These are phyloP conservation scores for Sebastolobus altivelis DNA, from an alignment of 2,797 vertebrate species.

Conservation along the genomic window DNA sequence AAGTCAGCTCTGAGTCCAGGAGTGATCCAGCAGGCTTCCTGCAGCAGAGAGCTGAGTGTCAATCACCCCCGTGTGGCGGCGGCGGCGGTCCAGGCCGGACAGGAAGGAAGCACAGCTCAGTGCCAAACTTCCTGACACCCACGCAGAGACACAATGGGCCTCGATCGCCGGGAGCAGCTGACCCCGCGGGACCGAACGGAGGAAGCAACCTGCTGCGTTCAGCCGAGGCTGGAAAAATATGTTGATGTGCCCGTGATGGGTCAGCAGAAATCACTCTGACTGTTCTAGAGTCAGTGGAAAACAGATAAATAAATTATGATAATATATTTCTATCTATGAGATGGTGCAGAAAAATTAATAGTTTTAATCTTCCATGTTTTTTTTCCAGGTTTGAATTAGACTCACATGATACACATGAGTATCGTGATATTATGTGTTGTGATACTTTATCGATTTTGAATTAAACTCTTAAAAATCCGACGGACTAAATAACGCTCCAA, in stretches of 20 bases:
- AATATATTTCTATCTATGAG: neutral
- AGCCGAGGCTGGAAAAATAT: slow-evolving; percentile 62
- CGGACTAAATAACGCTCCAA: no score
- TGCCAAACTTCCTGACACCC: slow-evolving; percentile 82
- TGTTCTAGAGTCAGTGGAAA: neutral
- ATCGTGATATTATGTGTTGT: no score
- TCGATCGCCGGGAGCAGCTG: slow-evolving; percentile 12
- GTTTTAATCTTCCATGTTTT: no score
- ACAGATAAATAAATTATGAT: neutral
- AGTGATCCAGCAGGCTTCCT: slow-evolving; percentile 75
- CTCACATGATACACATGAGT: no score
- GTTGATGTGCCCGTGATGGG: slow-evolving; percentile 46
- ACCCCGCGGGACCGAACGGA: neutral
- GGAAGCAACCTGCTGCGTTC: slow-evolving; percentile 41
- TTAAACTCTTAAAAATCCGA: no score
- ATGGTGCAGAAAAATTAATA: neutral
- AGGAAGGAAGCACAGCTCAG: slow-evolving; percentile 78
- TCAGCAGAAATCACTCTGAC: slow-evolving; percentile 50
- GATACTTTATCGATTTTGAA: no score
- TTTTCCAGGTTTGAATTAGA: no score
- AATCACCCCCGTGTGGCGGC: slow-evolving; percentile 51
- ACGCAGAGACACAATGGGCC: slow-evolving; percentile 75
- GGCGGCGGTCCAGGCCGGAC: slow-evolving; percentile 51
- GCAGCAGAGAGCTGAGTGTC: slow-evolving; percentile 61
- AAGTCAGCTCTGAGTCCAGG: slow-evolving; percentile 26